Conservation (phyloP, 2,888 invertebrate genomes). For the Caenorhabditis plicata region DNA sequence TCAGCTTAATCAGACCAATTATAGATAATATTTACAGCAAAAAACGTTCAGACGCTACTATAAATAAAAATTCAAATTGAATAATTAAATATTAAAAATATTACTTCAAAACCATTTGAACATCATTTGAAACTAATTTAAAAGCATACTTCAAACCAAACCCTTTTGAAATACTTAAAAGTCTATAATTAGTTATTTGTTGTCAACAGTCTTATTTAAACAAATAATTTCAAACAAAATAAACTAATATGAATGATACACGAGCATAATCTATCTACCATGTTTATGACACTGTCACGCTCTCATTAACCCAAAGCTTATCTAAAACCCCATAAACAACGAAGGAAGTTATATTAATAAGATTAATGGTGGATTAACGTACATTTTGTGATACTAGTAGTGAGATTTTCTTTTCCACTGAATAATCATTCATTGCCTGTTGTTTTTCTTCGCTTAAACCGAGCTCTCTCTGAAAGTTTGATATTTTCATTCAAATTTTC, state of each 20-base stretch:
- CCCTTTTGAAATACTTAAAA: too few species aligned
- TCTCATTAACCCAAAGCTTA: slow-evolving; percentile 16
- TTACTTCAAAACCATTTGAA: too few species aligned
- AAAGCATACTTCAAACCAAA: too few species aligned
- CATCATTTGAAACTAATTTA: too few species aligned
- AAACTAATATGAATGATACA: background rate
- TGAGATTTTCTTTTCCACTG: slow-evolving; percentile 55
- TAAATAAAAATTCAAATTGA: too few species aligned
- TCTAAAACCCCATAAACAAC: background rate
- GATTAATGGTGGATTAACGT: slow-evolving; percentile 10
- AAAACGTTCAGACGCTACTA: too few species aligned
- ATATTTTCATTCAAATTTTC: background rate
- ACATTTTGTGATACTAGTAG: slow-evolving; percentile 47
- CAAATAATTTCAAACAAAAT: background rate
- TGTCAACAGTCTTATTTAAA: background rate
- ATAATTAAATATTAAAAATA: too few species aligned
- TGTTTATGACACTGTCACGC: slow-evolving; percentile 17
- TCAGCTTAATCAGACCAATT: too few species aligned
- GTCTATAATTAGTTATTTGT: too few species aligned
- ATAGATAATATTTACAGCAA: too few species aligned
- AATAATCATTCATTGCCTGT: slow-evolving; percentile 48
- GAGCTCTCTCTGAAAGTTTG: slow-evolving; percentile 46
- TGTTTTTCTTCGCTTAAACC: slow-evolving; percentile 57
- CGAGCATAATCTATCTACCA: slow-evolving; percentile 4
- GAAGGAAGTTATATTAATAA: background rate